Evolutionary conservation across 2,797 vertebrate species (phyloP), one percentile per base, ranked within the genome.

Genomic region (Cyprinodon diabolis): DNA sequence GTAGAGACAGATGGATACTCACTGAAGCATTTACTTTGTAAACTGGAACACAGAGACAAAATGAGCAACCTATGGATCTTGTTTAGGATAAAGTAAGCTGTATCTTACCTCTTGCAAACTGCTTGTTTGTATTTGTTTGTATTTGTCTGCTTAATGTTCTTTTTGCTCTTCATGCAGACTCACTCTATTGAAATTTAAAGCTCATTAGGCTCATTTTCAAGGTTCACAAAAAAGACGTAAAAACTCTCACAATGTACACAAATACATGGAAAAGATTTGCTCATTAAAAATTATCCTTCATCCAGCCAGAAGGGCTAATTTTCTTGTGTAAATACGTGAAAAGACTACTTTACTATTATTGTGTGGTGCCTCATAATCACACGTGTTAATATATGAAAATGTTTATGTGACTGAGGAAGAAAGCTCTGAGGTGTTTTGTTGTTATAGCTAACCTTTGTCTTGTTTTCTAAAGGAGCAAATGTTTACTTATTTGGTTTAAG

Each of bases 401-500:
- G 84, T 86, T 76, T 77, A 69, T 90, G 92, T 90, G 82, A 89
- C 82, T 81, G 68, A 86, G 79, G 84, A 92, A 84, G 82, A 84
- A 88, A 6, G 43, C 78, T 72, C 68, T 81, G 58, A 84, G 52
- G 65, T 63, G 75, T 86, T 83, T 88, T 79, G 52, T 75, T 85
- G 86, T 83, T 57, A 81, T 71, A 75, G 25, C 45, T 4, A 81
- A 81, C 66, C 30, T 86, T 72, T 86, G 72, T 90, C 70, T 65
- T 91, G 91, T 90, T 65, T 92, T 56, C 58, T 66, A 86, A 90
- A 86, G 83, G 77, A 89, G 83, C 78, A 82, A 81, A 76, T 89
- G 84, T 92, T 93, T 84, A 88, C 84, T 79, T 87, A 83, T 86
- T 81, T 90, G 88, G 86, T 88, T 86, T 74, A 77, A 91, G 84